Conservation (phyloP, 2,113 vertebrate species). For the Prunella himalayana region DNA sequence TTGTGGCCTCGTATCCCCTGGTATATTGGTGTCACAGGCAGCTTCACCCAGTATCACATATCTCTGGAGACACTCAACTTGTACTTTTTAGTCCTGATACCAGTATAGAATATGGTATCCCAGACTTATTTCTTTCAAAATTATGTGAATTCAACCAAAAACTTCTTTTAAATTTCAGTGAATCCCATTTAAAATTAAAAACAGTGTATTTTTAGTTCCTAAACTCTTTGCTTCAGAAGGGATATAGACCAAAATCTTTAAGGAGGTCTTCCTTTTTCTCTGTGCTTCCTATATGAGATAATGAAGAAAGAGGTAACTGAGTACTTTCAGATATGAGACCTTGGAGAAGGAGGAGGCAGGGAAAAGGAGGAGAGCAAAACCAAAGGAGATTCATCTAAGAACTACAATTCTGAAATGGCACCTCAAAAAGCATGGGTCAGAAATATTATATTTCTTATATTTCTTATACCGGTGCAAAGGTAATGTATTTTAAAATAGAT, state of each 20-base stretch:
- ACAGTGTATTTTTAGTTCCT: neutral
- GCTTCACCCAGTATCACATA: neutral
- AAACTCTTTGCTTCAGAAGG: neutral
- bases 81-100: neutral
- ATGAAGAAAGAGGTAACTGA: neutral
- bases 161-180: neutral
- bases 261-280: neutral
- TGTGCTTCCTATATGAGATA: neutral
- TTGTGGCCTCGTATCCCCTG: neutral
- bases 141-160: neutral
- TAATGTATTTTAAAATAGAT: neutral
- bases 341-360: neutral
- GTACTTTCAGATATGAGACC: neutral
- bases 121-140: neutral
- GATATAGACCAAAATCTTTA: neutral
- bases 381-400: neutral
- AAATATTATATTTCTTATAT: neutral
- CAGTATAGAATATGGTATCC: neutral
- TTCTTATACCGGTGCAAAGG: neutral
- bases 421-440: accelerated
- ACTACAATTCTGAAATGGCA: neutral
- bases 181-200: neutral
- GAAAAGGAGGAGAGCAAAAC: neutral
- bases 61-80: neutral
- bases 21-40: neutral